Conservation (phyloP, 1,140 invertebrate genomes). For the Ostrea denselamellosa region DNA sequence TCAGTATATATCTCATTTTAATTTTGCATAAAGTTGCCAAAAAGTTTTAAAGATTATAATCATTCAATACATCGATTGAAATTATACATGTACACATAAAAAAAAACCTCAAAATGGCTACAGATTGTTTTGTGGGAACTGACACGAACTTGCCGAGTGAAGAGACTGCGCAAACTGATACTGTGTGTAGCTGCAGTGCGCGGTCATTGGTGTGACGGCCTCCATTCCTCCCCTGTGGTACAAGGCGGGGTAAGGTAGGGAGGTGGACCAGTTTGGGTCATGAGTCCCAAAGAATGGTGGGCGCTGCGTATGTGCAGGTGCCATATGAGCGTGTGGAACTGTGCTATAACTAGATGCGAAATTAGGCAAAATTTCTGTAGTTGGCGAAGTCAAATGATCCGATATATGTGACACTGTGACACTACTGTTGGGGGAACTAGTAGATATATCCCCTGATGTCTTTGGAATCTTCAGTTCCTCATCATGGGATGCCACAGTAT, state of each 20-base stretch:
- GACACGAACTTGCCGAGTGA: neutral
- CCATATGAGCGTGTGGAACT: constrained; percentile 8
- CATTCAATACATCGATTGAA: neutral
- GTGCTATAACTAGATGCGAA: neutral
- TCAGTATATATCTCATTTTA: neutral
- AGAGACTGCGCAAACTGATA: constrained; percentile 5
- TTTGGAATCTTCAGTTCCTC: neutral
- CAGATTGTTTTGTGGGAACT: constrained; percentile 16
- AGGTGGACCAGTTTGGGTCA: constrained; percentile 1
- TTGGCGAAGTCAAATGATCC: neutral
- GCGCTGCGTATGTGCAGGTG: neutral
- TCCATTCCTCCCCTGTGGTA: constrained; percentile 4
- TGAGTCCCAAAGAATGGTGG: neutral
- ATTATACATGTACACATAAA: neutral
- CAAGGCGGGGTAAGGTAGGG: neutral
- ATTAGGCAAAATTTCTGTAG: neutral
- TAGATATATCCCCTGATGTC: neutral
- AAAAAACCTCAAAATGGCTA: neutral
- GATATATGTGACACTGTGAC: neutral
- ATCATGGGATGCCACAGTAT: neutral
- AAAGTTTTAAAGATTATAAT: too few species aligned
- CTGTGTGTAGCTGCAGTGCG: constrained; percentile 16
- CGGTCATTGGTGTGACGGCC: neutral
- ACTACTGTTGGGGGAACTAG: neutral
- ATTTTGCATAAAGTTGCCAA: neutral